A percentile compares a stretch with the other conserved stretches of the same genome.
phyloP scores from a whole-genome alignment of 2,797 vertebrate species.

The Sebastes trivittatus region DNA sequence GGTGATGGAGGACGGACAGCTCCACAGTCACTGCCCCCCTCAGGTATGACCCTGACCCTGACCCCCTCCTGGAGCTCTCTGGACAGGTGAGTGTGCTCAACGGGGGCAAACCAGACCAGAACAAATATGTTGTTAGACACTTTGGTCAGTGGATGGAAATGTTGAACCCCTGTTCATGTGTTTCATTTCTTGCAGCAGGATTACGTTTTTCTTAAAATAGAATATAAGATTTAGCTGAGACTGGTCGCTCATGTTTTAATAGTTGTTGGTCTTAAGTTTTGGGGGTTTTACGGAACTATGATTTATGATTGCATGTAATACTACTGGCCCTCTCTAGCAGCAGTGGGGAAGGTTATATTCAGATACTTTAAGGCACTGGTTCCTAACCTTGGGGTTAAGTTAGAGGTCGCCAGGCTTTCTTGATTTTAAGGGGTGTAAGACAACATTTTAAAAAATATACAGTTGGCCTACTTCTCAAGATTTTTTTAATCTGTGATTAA shows the following conservation, averaged over 20 bases:
- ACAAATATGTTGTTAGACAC: not conserved
- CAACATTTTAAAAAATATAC: accelerated
- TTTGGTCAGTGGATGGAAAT: not conserved
- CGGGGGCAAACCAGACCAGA: no score
- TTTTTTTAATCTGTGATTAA: no score
- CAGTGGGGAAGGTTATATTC: not conserved
- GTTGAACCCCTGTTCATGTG: not conserved
- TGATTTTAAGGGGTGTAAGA: no score
- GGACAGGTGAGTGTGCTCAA: constrained; percentile 67
- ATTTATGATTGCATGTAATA: not conserved
- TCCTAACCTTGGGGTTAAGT: no score
- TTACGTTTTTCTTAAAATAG: not conserved
- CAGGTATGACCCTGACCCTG: constrained; percentile 66
- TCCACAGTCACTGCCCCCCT: not conserved
- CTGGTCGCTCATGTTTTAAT: not conserved
- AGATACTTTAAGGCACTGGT: not conserved
- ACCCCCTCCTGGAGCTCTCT: constrained; percentile 55
- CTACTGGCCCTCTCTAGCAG: no score
- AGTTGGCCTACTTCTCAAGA: no score
- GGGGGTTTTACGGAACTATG: not conserved
- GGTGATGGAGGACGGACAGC: constrained; percentile 32
- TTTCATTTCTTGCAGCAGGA: not conserved
- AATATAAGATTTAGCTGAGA: not conserved
- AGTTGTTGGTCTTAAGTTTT: not conserved
- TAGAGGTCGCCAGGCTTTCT: no score